These are phyloP conservation scores for Cydia splendana DNA, from an alignment of 1,140 invertebrate species.

Conservation along the genomic window DNA sequence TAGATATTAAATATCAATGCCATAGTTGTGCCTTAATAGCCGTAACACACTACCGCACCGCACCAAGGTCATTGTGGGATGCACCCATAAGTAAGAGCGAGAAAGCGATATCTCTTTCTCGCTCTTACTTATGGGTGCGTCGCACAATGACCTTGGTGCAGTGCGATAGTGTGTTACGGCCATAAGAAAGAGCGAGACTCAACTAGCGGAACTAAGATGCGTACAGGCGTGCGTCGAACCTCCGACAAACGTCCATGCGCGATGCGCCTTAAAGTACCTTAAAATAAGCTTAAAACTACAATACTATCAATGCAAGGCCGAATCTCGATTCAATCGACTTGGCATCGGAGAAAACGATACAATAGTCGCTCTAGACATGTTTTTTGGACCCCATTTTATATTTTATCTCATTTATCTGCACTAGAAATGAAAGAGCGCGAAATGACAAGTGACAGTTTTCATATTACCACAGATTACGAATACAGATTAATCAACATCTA, in stretches of 20 bases:
- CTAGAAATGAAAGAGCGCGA: constrained; percentile 8
- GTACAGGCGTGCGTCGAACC: constrained; percentile 62
- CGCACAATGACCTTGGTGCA: too few relatives aligned
- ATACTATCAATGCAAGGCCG: constrained; percentile 32
- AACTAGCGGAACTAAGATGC: constrained; percentile 67
- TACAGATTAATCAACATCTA: constrained; percentile 1
- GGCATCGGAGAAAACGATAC: constrained; percentile 14
- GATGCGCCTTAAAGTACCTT: constrained; percentile 46
- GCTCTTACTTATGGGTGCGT: too few relatives aligned
- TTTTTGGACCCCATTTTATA: constrained; percentile 18
- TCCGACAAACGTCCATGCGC: constrained; percentile 62
- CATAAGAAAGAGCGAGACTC: constrained; percentile 54
- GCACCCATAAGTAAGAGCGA: too few relatives aligned
- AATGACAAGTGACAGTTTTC: neutral
- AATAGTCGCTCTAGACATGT: constrained; percentile 18
- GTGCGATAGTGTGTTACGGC: too few relatives aligned
- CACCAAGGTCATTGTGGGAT: too few relatives aligned
- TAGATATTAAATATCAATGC: constrained; percentile 2
- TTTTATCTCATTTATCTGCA: constrained; percentile 8
- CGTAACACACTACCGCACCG: too few relatives aligned
- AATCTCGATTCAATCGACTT: constrained; percentile 29
- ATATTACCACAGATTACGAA: neutral
- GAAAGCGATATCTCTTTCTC: too few relatives aligned
- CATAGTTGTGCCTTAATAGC: neutral
- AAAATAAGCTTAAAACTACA: constrained; percentile 48